phyloP scores from a whole-genome alignment of 2,113 vertebrate species.

The Odobenus rosmarus region DNA sequence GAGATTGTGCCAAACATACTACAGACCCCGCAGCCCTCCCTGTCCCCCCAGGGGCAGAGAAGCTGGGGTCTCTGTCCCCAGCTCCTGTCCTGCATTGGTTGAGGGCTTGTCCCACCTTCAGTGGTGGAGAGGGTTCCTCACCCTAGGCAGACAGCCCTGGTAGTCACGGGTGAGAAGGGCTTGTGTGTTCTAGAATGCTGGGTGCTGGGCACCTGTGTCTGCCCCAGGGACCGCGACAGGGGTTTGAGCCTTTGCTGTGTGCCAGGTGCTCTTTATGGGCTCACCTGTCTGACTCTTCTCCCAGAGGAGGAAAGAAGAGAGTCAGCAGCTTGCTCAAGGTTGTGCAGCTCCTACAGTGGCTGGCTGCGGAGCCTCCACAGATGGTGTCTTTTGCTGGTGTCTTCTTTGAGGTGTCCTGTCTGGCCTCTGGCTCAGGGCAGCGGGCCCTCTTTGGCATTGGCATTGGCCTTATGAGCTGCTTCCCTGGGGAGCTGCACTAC shows the following conservation, averaged over 20 bases:
- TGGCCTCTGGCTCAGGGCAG: not conserved
- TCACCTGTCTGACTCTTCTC: not conserved
- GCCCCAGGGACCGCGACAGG: accelerated
- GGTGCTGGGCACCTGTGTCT: no score
- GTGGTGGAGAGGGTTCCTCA: not conserved
- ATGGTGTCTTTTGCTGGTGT: not conserved
- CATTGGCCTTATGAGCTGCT: not conserved
- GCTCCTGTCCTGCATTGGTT: not conserved
- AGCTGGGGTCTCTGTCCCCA: not conserved
- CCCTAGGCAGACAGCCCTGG: no score
- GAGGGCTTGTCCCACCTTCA: not conserved
- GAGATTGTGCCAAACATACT: not conserved
- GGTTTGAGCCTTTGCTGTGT: not conserved
- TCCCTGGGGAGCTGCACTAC: not conserved
- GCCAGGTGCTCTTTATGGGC: accelerated
- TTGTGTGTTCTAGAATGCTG: not conserved
- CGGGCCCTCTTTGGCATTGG: not conserved
- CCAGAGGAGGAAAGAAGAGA: not conserved
- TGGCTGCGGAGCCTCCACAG: not conserved
- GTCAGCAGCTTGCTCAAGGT: not conserved
- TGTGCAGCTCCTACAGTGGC: accelerated
- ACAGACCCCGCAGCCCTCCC: not conserved
- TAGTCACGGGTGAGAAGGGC: accelerated
- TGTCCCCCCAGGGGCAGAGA: not conserved
- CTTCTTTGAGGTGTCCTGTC: not conserved